Percentiles rank a stretch among this genome's conserved stretches.
These are phyloP conservation scores for Electrona antarctica DNA, from an alignment of 2,113 vertebrate species.

Conservation along the genomic window DNA sequence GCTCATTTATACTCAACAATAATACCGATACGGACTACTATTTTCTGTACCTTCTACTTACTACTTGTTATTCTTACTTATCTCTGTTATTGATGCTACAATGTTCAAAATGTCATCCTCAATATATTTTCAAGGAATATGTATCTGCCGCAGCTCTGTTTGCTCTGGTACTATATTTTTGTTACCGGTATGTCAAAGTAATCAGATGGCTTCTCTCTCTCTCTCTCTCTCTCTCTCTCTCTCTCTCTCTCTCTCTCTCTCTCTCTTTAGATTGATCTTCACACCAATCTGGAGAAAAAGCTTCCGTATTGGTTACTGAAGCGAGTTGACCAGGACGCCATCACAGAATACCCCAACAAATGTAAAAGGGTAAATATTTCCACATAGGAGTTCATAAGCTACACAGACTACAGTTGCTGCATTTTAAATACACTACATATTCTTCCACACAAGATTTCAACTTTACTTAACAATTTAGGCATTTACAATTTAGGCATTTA, in stretches of 20 bases:
- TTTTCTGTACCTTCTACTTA: too few relatives aligned
- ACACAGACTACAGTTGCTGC: too few relatives aligned
- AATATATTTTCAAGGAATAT: not conserved
- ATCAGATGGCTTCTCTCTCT: not conserved
- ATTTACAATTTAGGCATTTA: too few relatives aligned
- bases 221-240: conserved; percentile 12
- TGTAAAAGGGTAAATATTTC: conserved; percentile 75
- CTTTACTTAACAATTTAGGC: too few relatives aligned
- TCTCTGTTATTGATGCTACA: not conserved
- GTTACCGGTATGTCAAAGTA: too few relatives aligned
- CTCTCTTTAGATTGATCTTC: conserved; percentile 82
- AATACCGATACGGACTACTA: too few relatives aligned
- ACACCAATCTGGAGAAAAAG: conserved; percentile 88
- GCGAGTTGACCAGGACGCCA: conserved; percentile 79
- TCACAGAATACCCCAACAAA: conserved; percentile 83
- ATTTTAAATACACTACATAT: too few relatives aligned
- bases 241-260: not conserved
- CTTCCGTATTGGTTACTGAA: conserved; percentile 85
- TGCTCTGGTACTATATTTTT: too few relatives aligned
- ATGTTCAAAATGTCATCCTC: not conserved
- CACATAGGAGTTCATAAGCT: not conserved
- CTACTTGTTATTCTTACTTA: not conserved
- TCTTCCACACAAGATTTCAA: too few relatives aligned
- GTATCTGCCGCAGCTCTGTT: too few relatives aligned
- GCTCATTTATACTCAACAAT: too few relatives aligned